Evolutionary conservation across 2,113 vertebrate species (phyloP).

Genomic region (Cryptomyrus ogoouensis): DNA sequence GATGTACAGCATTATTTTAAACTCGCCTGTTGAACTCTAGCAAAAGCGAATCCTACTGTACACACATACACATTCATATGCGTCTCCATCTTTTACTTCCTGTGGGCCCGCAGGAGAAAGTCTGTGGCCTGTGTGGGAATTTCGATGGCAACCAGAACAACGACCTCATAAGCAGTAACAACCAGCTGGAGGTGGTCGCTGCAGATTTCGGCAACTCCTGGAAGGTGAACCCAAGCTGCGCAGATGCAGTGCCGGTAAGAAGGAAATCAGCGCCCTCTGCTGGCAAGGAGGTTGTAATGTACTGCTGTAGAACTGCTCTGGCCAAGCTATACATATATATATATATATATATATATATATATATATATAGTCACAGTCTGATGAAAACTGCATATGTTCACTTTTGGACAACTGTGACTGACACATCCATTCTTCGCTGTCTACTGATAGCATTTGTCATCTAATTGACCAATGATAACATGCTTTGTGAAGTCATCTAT

Average conservation of each 20-base stretch:
- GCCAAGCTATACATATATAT: background rate
- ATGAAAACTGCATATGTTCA: background rate
- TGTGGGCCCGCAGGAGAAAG: constrained; percentile 61
- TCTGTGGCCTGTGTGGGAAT: constrained; percentile 94
- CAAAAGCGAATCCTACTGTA: background rate
- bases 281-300: background rate
- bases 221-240: constrained; percentile 80
- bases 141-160: constrained; percentile 91
- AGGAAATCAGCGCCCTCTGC: background rate
- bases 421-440: too few species aligned
- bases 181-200: constrained; percentile 80
- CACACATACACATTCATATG: constrained; percentile 15
- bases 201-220: constrained; percentile 90
- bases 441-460: too few species aligned
- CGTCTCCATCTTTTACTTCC: constrained; percentile 6
- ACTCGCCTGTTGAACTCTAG: background rate
- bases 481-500: too few species aligned
- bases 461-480: too few species aligned
- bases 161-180: constrained; percentile 83
- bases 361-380: background rate
- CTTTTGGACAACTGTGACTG: background rate
- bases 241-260: constrained; percentile 75
- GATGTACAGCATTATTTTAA: background rate
- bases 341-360: background rate
- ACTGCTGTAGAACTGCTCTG: background rate